These are phyloP conservation scores for Pachyrhynchus sulphureomaculatus DNA, from an alignment of 1,140 invertebrate genomes.

Conservation along the genomic window DNA sequence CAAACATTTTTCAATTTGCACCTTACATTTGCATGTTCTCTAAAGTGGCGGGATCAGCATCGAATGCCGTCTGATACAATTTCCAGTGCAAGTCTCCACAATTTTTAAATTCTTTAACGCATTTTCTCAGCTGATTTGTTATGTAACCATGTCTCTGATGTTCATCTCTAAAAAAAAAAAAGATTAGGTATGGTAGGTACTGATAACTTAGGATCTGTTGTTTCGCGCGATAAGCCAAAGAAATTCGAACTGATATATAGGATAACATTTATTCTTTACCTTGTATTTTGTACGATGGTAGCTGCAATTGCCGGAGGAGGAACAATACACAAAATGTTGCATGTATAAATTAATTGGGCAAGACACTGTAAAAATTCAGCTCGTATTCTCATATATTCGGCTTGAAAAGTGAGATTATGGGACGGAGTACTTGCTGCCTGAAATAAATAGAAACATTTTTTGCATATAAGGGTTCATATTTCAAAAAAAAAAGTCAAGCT, in stretches of 20 bases:
- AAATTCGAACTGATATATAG: not conserved
- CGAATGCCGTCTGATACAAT: slow-evolving; percentile 89
- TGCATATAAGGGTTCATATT: not conserved
- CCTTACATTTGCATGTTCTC: slow-evolving; percentile 70
- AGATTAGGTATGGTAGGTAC: not conserved
- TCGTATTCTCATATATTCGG: slow-evolving; percentile 73
- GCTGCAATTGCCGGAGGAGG: slow-evolving; percentile 90
- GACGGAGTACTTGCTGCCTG: slow-evolving; percentile 69
- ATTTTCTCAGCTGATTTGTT: slow-evolving; percentile 78
- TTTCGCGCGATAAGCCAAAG: not conserved
- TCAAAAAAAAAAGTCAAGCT: no score
- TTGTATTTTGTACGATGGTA: slow-evolving; percentile 71
- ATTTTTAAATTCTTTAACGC: slow-evolving; percentile 70
- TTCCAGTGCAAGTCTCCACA: slow-evolving; percentile 78
- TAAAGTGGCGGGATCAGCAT: slow-evolving; percentile 85
- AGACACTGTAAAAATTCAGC: slow-evolving; percentile 77
- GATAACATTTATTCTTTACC: no score
- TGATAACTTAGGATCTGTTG: not conserved
- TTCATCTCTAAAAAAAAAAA: slow-evolving; percentile 66
- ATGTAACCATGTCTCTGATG: slow-evolving; percentile 80
- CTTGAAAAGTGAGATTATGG: slow-evolving; percentile 72
- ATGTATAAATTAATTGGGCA: slow-evolving; percentile 72
- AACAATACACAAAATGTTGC: slow-evolving; percentile 81
- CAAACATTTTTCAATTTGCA: no score
- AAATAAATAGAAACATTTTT: slow-evolving; percentile 36